Base-by-base conservation (phyloP, 1,140 invertebrate genomes). In the Drosophila biarmipes region DNA sequence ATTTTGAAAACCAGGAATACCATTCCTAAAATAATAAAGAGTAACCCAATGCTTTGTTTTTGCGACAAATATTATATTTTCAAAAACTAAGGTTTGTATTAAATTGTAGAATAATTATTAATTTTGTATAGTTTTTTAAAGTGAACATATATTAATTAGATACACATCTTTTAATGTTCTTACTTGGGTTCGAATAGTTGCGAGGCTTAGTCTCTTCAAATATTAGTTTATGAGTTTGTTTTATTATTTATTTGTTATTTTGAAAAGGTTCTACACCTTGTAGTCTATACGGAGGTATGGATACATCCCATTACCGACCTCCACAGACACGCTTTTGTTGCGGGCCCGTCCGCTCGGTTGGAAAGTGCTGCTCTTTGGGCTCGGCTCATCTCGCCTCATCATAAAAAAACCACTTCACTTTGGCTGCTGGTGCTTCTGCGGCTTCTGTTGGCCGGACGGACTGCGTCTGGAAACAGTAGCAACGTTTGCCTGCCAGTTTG, bases 401-500 rank as follows among this genome's bases (percentile, higher is more conserved):
- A 86, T 80, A 72, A 72, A 80, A 74, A 81, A 73, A 58, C 43
- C 82, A 62, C 81, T 86, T 86, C 69, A 86, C 53, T 62, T 77
- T 64, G 78, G 68, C 82, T 51, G 73, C 51, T 73, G 52, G 52
- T 62, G 64, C 58, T 71, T 55, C 37, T 53, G 73, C 43, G 51
- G 43, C 52, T 43, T 56, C 34, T 53, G 71, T 31, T 62, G 77
- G 71, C 45, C 43, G 63, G 63, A 67, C 63, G 63, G 45, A 64
- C 58, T 63, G 45, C 58, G 63, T 51, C 56, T 84, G 74, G 63
- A 89, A 89, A 89, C 84, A 89, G 84, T 89, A 89, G 84, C 84
- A 89, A 89, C 84, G 69, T 89, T 82, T 80, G 73, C 76, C 63
- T 89, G 84, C 72, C 84, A 89, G 84, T 87, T 87, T 87, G 79